Base-by-base conservation (phyloP, 2,888 invertebrate genomes). In the Eristalis arbustorum region DNA sequence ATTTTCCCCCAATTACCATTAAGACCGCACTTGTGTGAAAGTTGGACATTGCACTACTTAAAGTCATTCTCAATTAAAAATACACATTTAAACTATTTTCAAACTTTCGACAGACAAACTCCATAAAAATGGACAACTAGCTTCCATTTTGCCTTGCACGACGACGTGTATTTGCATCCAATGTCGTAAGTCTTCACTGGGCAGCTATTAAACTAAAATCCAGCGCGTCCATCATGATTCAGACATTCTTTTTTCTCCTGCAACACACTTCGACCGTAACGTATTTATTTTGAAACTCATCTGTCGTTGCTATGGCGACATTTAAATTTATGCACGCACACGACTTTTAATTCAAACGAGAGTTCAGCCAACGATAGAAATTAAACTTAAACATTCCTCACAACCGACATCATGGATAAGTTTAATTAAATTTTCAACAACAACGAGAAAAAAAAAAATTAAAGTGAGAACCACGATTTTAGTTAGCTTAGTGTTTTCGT, bases 381-480 rank as follows among this genome's bases (percentile, higher is more conserved):
- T 59, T 59, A 25, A 59, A 59, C 25, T 59, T 59, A 6, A 25
- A 28, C 23, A 59, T 23, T 25, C 13, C 59, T 14, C 59, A 14
- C 59, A 59, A 59, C 59, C 25, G 23, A 59, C 59, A 25, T 59
- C 25, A 59, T 23, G 23, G 14, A 59, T 23, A 25, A 59, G 59
- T 59, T 59, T 25, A 59, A 59, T 59, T 59, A 59, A 59, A 28
- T 59, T 59, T 59, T 28, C 25, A 59, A 59, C 59, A 59, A 59
- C 13, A 59, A 25, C n/a, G 49, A 18, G 18, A 31, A 1, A 31
- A 2, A 49, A 8, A 49, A 49, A 49, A 8, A 31, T 8, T 31
- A 31, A 8, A 10, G 49, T 18, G 18, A 18, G 6, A 49, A 49
- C 49, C 8, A 49, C 49, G 49, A 49, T 18, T 49, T 49, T 49